phyloP scores from a whole-genome alignment of 2,113 vertebrate genomes.

The Myanophis thanlyinensis region DNA sequence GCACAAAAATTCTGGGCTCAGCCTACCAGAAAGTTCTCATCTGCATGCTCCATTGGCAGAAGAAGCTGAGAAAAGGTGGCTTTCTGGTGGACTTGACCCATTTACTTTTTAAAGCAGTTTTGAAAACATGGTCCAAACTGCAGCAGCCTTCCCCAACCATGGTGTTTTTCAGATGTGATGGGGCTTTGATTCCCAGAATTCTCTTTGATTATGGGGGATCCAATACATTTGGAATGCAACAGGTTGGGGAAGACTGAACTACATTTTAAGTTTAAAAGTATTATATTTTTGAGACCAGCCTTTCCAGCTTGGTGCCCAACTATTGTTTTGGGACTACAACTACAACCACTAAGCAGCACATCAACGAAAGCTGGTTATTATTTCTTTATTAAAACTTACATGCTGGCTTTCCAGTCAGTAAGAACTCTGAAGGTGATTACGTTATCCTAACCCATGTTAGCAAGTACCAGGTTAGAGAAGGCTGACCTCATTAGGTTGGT shows the following conservation, averaged over 20 bases:
- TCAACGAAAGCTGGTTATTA: neutral
- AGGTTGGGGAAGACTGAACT: neutral
- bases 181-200: neutral
- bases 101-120: constrained; percentile 73
- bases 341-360: neutral
- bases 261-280: neutral
- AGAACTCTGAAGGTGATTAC: neutral
- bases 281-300: neutral
- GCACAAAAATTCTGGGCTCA: constrained; percentile 62
- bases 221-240: neutral
- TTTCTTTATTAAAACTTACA: neutral
- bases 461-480: neutral
- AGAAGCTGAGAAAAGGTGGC: neutral
- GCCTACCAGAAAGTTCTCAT: constrained; percentile 6
- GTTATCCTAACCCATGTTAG: neutral
- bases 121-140: constrained; percentile 70
- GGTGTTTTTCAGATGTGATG: neutral
- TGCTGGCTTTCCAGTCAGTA: neutral
- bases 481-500: neutral
- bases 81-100: neutral
- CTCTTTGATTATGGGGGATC: neutral
- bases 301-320: neutral
- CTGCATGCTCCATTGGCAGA: neutral
- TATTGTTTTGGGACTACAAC: neutral
- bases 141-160: constrained; percentile 62